Percentiles rank a stretch among this genome's conserved stretches.
phyloP scores from a whole-genome alignment of 2,113 vertebrate genomes.

The Tonatia bakeri region DNA sequence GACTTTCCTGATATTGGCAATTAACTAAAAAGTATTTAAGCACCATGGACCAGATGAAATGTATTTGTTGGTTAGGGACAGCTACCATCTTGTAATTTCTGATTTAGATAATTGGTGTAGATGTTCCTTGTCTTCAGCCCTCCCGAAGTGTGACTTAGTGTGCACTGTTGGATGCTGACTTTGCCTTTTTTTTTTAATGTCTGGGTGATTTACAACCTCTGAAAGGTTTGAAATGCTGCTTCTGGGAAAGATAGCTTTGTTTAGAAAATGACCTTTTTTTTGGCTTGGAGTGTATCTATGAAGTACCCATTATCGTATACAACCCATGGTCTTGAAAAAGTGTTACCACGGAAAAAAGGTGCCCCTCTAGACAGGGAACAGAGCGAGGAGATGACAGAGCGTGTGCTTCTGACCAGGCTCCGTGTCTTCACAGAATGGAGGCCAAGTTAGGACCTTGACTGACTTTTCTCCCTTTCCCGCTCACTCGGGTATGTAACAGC shows the following conservation, averaged over 20 bases:
- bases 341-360: background rate
- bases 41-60: background rate
- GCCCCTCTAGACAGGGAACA: background rate
- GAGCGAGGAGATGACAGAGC: background rate
- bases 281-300: background rate
- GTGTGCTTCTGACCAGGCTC: background rate
- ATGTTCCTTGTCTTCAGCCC: background rate
- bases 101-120: background rate
- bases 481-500: background rate
- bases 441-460: background rate
- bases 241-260: background rate
- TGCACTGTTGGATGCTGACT: background rate
- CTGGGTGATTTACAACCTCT: background rate
- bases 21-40: background rate
- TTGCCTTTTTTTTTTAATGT: background rate
- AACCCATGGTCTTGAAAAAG: background rate
- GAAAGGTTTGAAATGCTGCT: background rate
- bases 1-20: background rate
- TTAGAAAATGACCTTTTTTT: background rate
- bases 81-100: background rate
- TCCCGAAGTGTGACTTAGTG: background rate
- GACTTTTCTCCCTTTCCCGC: background rate
- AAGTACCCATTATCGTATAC: background rate
- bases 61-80: background rate
- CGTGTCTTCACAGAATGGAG: background rate